Percentiles rank a stretch among this genome's conserved stretches.
These are phyloP conservation scores for Herpetotheres cachinnans DNA, from an alignment of 2,113 vertebrate genomes.

Conservation along the genomic window DNA sequence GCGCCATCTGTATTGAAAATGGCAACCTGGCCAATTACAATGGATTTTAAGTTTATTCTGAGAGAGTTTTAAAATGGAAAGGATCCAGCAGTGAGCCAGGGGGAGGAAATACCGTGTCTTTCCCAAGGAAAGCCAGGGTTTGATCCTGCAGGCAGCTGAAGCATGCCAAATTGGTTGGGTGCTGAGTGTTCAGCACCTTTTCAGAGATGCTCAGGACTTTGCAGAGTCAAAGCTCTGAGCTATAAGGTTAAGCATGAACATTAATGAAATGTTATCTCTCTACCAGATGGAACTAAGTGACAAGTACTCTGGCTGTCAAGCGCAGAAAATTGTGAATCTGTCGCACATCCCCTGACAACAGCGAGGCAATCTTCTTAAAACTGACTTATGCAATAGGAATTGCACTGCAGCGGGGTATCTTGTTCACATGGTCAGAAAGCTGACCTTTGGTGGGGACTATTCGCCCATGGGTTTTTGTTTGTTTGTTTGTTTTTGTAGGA, in stretches of 20 bases:
- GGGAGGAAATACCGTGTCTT: background rate
- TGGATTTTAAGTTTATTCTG: conserved; percentile 36
- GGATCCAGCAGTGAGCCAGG: background rate
- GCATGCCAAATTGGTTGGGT: background rate
- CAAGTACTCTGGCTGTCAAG: conserved; percentile 62
- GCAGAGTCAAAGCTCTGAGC: conserved; percentile 37
- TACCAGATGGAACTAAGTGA: conserved; percentile 70
- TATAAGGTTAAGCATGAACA: conserved; percentile 57
- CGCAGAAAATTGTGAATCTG: conserved; percentile 45
- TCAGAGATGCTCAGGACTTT: conserved; percentile 12
- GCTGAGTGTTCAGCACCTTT: conserved; percentile 23
- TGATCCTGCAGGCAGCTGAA: conserved; percentile 15
- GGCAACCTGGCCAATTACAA: conserved; percentile 32
- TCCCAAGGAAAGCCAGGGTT: conserved; percentile 6
- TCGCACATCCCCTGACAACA: conserved; percentile 61
- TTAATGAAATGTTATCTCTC: conserved; percentile 69
- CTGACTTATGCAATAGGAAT: conserved; percentile 6
- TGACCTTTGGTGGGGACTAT: background rate
- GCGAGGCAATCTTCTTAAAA: conserved; percentile 47
- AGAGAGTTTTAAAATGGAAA: conserved; percentile 41
- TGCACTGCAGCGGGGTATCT: background rate
- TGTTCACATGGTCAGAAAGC: background rate
- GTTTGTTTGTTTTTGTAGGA: background rate
- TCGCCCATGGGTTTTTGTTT: background rate
- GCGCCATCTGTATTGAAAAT: conserved; percentile 49